A percentile compares a stretch with the other conserved stretches of the same genome.
Evolutionary conservation across 2,113 vertebrate genomes (phyloP).

Genomic region (Leuciscus idus): DNA sequence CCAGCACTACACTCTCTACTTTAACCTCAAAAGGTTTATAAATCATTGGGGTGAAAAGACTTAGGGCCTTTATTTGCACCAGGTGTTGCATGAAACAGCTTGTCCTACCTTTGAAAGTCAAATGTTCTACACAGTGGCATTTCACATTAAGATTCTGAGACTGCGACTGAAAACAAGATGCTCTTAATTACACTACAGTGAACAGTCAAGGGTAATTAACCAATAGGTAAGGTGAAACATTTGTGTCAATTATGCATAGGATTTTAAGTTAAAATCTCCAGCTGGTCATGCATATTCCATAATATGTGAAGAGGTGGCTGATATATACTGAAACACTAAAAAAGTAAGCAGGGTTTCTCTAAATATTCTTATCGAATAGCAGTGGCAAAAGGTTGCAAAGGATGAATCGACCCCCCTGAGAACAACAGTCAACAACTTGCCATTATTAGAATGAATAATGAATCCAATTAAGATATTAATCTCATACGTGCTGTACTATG

Average conservation of each 20-base stretch:
- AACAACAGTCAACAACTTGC: constrained; percentile 53
- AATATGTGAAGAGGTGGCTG: not conserved
- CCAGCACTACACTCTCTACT: not conserved
- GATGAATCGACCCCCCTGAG: constrained; percentile 48
- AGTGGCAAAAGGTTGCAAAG: constrained; percentile 56
- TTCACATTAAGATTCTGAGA: constrained; percentile 58
- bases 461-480: constrained; percentile 68
- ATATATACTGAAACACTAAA: constrained; percentile 35
- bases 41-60: constrained; percentile 51
- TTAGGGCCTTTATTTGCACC: constrained; percentile 59
- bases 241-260: constrained; percentile 56
- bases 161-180: constrained; percentile 51
- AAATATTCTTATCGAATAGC: constrained; percentile 39
- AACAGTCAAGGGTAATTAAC: constrained; percentile 68
- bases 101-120: constrained; percentile 64
- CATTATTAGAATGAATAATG: constrained; percentile 66
- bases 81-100: constrained; percentile 42
- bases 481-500: constrained; percentile 51
- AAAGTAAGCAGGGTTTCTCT: constrained; percentile 18
- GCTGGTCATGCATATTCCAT: constrained; percentile 19
- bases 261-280: constrained; percentile 53
- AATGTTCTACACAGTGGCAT: constrained; percentile 47
- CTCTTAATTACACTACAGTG: constrained; percentile 63
- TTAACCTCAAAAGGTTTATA: constrained; percentile 32
- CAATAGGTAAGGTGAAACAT: constrained; percentile 56